These are phyloP conservation scores for Malurus cyaneus DNA, from an alignment of 2,113 vertebrate genomes.

Conservation along the genomic window DNA sequence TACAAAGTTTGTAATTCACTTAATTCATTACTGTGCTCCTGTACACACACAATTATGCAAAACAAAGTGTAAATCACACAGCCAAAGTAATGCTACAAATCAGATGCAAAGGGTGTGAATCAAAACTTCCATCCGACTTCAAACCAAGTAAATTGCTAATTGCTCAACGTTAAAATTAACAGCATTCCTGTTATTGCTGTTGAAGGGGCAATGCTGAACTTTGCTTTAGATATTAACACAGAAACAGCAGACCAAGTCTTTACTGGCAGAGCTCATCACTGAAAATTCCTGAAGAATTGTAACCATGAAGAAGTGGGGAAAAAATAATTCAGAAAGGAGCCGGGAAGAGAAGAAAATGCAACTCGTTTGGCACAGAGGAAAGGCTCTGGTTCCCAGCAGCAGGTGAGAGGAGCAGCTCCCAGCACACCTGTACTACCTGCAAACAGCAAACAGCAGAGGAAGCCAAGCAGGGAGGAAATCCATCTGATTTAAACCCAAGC, in stretches of 20 bases:
- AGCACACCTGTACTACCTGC: not conserved
- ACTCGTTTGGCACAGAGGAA: rapidly evolving
- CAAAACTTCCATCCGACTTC: not conserved
- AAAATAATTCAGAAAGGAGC: too few species aligned
- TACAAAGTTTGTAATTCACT: not conserved
- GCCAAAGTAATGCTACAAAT: not conserved
- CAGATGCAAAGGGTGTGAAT: not conserved
- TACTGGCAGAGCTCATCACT: not conserved
- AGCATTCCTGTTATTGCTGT: not conserved
- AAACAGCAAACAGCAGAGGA: not conserved
- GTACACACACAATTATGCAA: not conserved
- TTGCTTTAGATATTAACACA: not conserved
- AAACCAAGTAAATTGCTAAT: not conserved
- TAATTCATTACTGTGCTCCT: not conserved
- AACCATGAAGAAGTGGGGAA: not conserved
- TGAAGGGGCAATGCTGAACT: not conserved
- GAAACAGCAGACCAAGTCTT: not conserved
- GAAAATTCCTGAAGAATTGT: not conserved
- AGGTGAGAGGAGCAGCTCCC: not conserved
- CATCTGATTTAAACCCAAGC: not conserved
- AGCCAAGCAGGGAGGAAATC: not conserved
- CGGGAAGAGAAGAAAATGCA: not conserved
- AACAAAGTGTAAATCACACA: not conserved
- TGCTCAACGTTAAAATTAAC: not conserved
- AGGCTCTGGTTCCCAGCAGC: not conserved